These are phyloP conservation scores for Antennarius maculatus DNA, from an alignment of 2,797 vertebrate species.

Conservation along the genomic window DNA sequence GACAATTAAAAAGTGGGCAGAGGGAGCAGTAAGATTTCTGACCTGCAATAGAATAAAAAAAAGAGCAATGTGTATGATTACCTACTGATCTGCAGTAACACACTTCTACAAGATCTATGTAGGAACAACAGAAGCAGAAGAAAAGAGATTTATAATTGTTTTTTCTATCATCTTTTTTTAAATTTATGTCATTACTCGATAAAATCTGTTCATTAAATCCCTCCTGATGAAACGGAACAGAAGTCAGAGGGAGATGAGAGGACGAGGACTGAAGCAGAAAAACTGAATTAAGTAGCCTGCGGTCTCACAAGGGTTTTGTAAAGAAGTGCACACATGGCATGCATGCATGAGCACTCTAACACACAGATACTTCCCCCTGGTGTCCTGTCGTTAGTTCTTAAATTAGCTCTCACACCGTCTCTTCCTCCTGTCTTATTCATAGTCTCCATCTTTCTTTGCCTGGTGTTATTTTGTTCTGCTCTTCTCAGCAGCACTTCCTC, in stretches of 20 bases:
- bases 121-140: not conserved
- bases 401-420: constrained; percentile 44
- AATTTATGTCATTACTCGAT: not conserved
- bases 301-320: constrained; percentile 22
- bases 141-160: too few relatives aligned
- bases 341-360: constrained; percentile 19
- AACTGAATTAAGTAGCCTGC: constrained; percentile 36
- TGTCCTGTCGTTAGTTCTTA: constrained; percentile 52
- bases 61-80: constrained; percentile 12
- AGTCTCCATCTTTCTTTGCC: not conserved
- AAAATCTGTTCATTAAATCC: not conserved
- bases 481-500: not conserved
- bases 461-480: constrained; percentile 1
- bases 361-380: constrained; percentile 25
- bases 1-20: not conserved
- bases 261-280: constrained; percentile 30
- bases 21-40: constrained; percentile 12
- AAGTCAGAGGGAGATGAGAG: not conserved
- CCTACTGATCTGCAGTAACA: constrained; percentile 18
- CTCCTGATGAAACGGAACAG: constrained; percentile 1
- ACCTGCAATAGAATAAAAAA: constrained; percentile 6
- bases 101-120: not conserved
- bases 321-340: constrained; percentile 29
- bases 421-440: constrained; percentile 32
- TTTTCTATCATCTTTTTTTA: too few relatives aligned